These are phyloP conservation scores for Drosophila littoralis DNA, from an alignment of 1,140 invertebrate genomes.

Conservation along the genomic window DNA sequence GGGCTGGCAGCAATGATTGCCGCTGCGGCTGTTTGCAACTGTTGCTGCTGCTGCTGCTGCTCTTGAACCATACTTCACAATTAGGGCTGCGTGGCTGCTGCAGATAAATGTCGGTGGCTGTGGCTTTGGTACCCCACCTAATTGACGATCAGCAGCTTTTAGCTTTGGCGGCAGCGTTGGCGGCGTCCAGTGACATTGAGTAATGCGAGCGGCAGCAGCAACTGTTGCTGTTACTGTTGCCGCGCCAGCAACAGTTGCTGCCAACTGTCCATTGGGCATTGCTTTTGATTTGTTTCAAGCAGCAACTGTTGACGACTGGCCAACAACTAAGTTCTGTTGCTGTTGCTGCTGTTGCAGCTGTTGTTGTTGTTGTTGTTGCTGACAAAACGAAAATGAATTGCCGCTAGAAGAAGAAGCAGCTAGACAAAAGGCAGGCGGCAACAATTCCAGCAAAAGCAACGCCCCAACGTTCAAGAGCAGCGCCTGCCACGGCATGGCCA, in stretches of 20 bases:
- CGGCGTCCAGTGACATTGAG: conserved; percentile 69
- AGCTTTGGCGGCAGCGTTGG: conserved; percentile 54
- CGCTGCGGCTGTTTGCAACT: conserved; percentile 7
- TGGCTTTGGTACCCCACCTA: conserved; percentile 52
- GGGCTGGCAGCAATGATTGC: conserved; percentile 35
- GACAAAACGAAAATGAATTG: conserved; percentile 74
- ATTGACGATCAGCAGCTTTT: conserved; percentile 66
- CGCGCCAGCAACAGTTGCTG: conserved; percentile 11
- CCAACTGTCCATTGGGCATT: conserved; percentile 29
- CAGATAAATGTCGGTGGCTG: conserved; percentile 52
- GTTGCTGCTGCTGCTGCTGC: conserved; percentile 5
- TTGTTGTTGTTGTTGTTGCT: conserved; percentile 39
- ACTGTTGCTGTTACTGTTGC: background rate
- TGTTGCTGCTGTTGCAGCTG: conserved; percentile 21
- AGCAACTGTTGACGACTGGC: conserved; percentile 61
- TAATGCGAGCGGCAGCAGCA: conserved; percentile 57
- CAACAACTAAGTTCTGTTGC: conserved; percentile 63
- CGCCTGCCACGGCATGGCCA: conserved; percentile 9
- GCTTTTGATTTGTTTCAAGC: conserved; percentile 67
- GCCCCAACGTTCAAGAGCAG: conserved; percentile 32
- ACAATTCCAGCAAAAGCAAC: conserved; percentile 41
- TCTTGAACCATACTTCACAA: conserved; percentile 43
- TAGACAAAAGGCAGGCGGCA: conserved; percentile 44
- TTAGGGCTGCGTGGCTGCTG: conserved; percentile 46
- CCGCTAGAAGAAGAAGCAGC: conserved; percentile 40